A percentile compares a stretch with the other conserved stretches of the same genome.
These are phyloP conservation scores for Tolmerus cingulatus DNA, from an alignment of 2,888 invertebrate genomes.

Conservation along the genomic window DNA sequence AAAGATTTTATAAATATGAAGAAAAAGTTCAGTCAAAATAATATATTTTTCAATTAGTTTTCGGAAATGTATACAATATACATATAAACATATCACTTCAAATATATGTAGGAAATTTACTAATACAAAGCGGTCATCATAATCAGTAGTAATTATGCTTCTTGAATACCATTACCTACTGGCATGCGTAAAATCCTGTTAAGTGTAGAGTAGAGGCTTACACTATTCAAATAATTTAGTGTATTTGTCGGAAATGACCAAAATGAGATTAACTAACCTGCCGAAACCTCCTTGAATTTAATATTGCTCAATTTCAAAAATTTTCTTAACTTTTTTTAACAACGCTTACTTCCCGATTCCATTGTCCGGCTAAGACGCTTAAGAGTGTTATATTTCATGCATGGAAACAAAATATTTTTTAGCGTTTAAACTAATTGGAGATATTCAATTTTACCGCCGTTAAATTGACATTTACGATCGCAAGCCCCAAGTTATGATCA, in stretches of 20 bases:
- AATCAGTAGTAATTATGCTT: background rate
- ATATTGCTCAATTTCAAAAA: background rate
- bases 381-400: constrained; percentile 4
- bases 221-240: background rate
- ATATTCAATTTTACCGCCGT: constrained; percentile 22
- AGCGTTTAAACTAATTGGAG: constrained; percentile 8
- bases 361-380: background rate
- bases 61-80: too few species aligned
- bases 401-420: constrained; percentile 4
- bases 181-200: background rate
- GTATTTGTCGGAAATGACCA: background rate
- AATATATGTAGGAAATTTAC: too few species aligned
- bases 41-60: too few species aligned
- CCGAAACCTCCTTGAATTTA: background rate
- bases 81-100: too few species aligned
- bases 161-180: background rate
- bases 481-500: background rate
- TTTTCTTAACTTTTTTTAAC: background rate
- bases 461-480: constrained; percentile 31
- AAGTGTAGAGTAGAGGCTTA: background rate
- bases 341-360: background rate
- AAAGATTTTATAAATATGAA: too few species aligned
- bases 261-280: background rate
- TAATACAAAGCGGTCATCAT: too few species aligned
- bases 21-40: too few species aligned